These are phyloP conservation scores for Actinopyga echinites DNA, from an alignment of 53 echinoderm and acorn worm genomes.

Conservation along the genomic window DNA sequence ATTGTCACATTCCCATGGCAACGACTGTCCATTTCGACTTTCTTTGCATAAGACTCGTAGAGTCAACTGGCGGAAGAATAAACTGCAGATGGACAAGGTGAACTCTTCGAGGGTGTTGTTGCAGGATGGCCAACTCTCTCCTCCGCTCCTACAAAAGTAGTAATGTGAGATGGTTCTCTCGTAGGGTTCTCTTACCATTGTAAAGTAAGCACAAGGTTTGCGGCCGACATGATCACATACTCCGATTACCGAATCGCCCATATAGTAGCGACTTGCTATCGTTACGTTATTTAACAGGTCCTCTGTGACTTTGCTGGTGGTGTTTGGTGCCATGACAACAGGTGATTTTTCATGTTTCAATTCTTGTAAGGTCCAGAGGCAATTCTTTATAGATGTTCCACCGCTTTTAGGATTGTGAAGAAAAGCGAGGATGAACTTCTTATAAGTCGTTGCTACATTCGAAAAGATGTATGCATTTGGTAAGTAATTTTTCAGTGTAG, in stretches of 20 bases:
- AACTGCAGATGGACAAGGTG: background rate
- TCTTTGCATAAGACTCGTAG: background rate
- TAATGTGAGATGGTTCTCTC: conserved; percentile 22
- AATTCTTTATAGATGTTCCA: background rate
- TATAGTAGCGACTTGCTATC: background rate
- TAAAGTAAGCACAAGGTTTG: conserved; percentile 14
- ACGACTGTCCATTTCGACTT: background rate
- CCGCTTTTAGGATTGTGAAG: background rate
- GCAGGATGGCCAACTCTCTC: conserved; percentile 1
- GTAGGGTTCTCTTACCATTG: conserved; percentile 14
- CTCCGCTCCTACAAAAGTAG: conserved; percentile 22
- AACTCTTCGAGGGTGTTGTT: conserved; percentile 15
- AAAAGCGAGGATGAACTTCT: background rate
- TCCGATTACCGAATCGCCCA: conserved; percentile 1
- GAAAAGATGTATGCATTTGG: conserved; percentile 14
- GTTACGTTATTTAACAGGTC: background rate
- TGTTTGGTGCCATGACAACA: background rate
- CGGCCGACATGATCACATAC: background rate
- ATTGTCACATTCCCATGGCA: background rate
- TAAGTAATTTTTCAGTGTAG: background rate
- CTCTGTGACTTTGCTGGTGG: background rate
- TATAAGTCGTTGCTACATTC: background rate
- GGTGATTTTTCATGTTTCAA: background rate
- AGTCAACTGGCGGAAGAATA: conserved; percentile 39
- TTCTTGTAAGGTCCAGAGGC: background rate